These are phyloP conservation scores for Caenorhabditis sp. DNA, from an alignment of 2,888 invertebrate genomes.

Conservation along the genomic window DNA sequence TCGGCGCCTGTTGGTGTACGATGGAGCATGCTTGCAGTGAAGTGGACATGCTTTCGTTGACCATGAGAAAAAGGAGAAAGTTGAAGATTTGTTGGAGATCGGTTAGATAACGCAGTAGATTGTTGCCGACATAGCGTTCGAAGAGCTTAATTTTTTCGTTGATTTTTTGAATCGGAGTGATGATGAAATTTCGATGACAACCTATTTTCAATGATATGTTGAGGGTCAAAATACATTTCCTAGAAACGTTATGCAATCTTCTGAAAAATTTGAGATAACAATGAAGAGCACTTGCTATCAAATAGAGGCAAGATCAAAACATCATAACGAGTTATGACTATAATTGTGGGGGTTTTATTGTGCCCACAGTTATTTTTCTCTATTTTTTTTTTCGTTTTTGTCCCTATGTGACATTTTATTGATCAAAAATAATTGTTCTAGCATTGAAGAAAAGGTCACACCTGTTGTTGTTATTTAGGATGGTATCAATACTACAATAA, in stretches of 20 bases:
- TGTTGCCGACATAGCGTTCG: neutral
- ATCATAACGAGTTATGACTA: neutral
- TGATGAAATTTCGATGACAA: neutral
- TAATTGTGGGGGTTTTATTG: too few species aligned
- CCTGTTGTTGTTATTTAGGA: too few species aligned
- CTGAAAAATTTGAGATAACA: neutral
- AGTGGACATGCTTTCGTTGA: constrained; percentile 13
- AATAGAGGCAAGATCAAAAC: neutral
- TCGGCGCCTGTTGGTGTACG: constrained; percentile 17
- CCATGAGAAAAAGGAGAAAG: neutral
- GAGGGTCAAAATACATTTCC: neutral
- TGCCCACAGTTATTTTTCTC: too few species aligned
- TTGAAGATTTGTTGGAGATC: constrained; percentile 7
- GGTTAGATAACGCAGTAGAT: neutral
- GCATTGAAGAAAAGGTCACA: too few species aligned
- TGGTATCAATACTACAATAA: too few species aligned
- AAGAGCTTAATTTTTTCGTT: neutral
- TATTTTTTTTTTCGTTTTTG: too few species aligned
- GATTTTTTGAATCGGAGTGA: neutral
- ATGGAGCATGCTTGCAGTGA: constrained; percentile 39
- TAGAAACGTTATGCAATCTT: neutral
- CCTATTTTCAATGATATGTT: neutral
- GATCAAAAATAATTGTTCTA: too few species aligned
- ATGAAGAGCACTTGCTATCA: neutral
- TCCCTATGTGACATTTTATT: neutral